Evolutionary conservation across 2,797 vertebrate species (phyloP).

Genomic region (Ctenopoma multispine): DNA sequence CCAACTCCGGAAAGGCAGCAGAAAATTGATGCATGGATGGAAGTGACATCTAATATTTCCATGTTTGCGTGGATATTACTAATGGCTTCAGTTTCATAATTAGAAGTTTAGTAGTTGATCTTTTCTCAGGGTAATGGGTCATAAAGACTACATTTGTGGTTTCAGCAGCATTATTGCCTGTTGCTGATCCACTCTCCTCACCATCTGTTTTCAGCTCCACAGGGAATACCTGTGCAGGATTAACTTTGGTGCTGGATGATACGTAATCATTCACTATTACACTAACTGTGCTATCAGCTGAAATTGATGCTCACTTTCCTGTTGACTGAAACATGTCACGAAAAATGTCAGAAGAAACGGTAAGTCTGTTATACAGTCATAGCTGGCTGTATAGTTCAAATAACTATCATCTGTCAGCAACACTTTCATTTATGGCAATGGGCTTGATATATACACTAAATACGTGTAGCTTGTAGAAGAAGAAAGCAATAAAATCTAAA

Average conservation of each 20-base stretch:
- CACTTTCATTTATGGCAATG: slow-evolving; percentile 27
- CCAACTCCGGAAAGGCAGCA: not conserved
- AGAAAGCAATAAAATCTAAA: not conserved
- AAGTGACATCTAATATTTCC: slow-evolving; percentile 72
- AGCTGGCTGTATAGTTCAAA: slow-evolving; percentile 56
- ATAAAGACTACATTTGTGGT: slow-evolving; percentile 63
- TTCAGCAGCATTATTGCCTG: slow-evolving; percentile 59
- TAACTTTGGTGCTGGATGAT: slow-evolving; percentile 77
- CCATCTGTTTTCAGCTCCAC: slow-evolving; percentile 81
- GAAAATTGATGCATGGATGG: slow-evolving; percentile 18
- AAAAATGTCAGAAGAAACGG: slow-evolving; percentile 53
- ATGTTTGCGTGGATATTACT: slow-evolving; percentile 64
- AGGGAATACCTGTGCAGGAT: slow-evolving; percentile 84
- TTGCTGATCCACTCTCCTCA: slow-evolving; percentile 60
- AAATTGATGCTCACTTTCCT: slow-evolving; percentile 85
- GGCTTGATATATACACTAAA: not conserved
- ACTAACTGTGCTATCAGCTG: slow-evolving; percentile 80
- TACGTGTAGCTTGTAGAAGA: too few species aligned
- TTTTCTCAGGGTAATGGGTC: slow-evolving; percentile 41
- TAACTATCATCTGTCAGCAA: slow-evolving; percentile 50
- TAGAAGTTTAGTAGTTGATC: slow-evolving; percentile 63
- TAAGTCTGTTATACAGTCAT: slow-evolving; percentile 42
- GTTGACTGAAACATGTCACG: slow-evolving; percentile 81
- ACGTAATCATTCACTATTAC: slow-evolving; percentile 85
- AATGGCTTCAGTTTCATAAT: slow-evolving; percentile 72